Evolutionary conservation across 2,797 vertebrate genomes (phyloP), one percentile per base, ranked within the genome.

Genomic region (Chaetodon trifasciatus): DNA sequence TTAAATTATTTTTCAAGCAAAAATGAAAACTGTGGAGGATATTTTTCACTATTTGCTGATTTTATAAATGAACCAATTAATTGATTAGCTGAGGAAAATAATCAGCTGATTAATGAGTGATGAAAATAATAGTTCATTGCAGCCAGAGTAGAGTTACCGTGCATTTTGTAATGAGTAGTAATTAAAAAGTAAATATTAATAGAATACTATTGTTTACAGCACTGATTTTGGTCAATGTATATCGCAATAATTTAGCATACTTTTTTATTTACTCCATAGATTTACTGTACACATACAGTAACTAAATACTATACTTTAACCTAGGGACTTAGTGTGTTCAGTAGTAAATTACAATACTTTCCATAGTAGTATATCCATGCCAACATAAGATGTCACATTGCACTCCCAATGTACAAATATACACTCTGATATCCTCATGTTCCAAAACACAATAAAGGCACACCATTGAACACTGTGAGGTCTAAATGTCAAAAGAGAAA

Each of bases 401-500:
- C 42, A 10, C 32, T 68, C 12, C 23, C 17, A 39, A 50, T 11
- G 11, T 49, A 42, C 28, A 66, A 11, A 72, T 28, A 32, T 32
- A 24, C 44, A 58, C 12, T 11, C 52, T 11, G 19, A 47, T 2
- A 28, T 19, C 16, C 35, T 46, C 50, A 39, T 35, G 37, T 10
- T 23, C 17, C 5, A 9, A 46, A 12, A 24, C 5, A 23, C 21
- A 57, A 39, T 9, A 28, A 6, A 53, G 6, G 24, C 39, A 46
- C 56, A 72, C 11, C 13, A 56, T 6, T 15, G 5, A 62, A 58
- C 7, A 66, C 40, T 28, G 11, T 52, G 5, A 68, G 5, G 44
- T 12, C 62, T 35, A 39, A 75, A 57, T 56, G 28, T 57, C 71
- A 70, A 62, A 37, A 24, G 21, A 23, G 28, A 28, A 53, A 70